Conservation (phyloP, 2,797 vertebrate genomes). For the Denticeps clupeoides region DNA sequence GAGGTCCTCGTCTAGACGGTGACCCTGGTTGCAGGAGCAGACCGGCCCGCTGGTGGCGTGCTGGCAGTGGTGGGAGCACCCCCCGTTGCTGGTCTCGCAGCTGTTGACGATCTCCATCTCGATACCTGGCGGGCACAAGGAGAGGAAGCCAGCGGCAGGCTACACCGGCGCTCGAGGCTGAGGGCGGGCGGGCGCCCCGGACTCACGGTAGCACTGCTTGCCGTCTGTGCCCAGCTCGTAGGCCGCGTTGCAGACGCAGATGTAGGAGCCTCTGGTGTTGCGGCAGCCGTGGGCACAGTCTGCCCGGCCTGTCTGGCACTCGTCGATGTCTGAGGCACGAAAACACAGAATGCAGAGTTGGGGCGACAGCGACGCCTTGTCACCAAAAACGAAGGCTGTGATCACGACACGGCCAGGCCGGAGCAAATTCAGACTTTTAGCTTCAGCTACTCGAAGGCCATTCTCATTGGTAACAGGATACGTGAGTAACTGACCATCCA, state of each 20-base stretch:
- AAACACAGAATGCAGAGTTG: too few relatives aligned
- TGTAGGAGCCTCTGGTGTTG: slow-evolving; percentile 80
- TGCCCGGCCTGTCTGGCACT: slow-evolving; percentile 60
- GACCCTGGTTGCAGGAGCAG: slow-evolving; percentile 79
- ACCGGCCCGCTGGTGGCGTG: slow-evolving; percentile 70
- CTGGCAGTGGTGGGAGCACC: slow-evolving; percentile 81
- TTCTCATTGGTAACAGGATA: too few relatives aligned
- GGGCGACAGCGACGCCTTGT: too few relatives aligned
- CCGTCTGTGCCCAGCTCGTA: slow-evolving; percentile 84
- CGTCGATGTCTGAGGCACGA: slow-evolving; percentile 68
- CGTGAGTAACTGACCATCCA: too few relatives aligned
- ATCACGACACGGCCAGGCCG: too few relatives aligned
- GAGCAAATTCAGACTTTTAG: too few relatives aligned
- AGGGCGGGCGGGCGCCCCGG: neutral
- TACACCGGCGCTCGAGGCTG: neutral
- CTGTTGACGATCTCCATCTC: slow-evolving; percentile 97
- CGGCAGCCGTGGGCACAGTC: slow-evolving; percentile 77
- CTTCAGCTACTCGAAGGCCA: too few relatives aligned
- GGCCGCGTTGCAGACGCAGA: slow-evolving; percentile 71
- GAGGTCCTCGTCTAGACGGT: slow-evolving; percentile 66
- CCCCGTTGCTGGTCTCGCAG: slow-evolving; percentile 76
- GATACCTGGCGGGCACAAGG: slow-evolving; percentile 60
- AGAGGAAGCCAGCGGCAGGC: too few relatives aligned
- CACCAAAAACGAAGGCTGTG: too few relatives aligned
- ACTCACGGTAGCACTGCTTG: slow-evolving; percentile 87